Percentiles rank a stretch among this genome's conserved stretches.
Evolutionary conservation across 1,140 invertebrate genomes (phyloP).

Genomic region (Meloidogyne exigua): DNA sequence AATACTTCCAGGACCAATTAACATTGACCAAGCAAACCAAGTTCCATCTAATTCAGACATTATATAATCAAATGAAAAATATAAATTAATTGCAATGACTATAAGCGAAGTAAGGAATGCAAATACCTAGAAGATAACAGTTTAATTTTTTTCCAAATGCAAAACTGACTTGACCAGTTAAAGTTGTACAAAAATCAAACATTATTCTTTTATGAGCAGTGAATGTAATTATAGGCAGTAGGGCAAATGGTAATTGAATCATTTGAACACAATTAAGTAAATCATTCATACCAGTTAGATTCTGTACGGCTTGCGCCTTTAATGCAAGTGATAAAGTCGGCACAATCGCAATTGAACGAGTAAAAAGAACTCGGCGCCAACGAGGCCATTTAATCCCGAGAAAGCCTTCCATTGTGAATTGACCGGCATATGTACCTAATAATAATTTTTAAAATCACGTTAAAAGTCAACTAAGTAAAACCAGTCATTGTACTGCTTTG

Average conservation of each 20-base stretch:
- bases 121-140: constrained; percentile 42
- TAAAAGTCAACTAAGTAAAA: constrained; percentile 58
- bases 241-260: constrained; percentile 69
- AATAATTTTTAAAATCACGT: background rate
- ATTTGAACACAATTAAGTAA: constrained; percentile 73
- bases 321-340: constrained; percentile 80
- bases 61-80: constrained; percentile 67
- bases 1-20: constrained; percentile 31
- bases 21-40: constrained; percentile 37
- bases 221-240: constrained; percentile 82
- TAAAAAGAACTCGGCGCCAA: constrained; percentile 84
- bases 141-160: background rate
- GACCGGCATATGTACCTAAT: constrained; percentile 68
- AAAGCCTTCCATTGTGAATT: constrained; percentile 77
- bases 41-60: constrained; percentile 26
- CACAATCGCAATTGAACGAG: constrained; percentile 80
- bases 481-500: constrained; percentile 81
- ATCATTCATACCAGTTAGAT: constrained; percentile 82
- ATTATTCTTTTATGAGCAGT: constrained; percentile 78
- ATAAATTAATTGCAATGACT: constrained; percentile 80
- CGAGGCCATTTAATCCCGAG: constrained; percentile 81
- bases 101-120: constrained; percentile 67
- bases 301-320: constrained; percentile 70
- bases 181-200: constrained; percentile 78
- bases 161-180: constrained; percentile 66